These are phyloP conservation scores for Neogale vison DNA, from an alignment of 2,113 vertebrate species.

Conservation along the genomic window DNA sequence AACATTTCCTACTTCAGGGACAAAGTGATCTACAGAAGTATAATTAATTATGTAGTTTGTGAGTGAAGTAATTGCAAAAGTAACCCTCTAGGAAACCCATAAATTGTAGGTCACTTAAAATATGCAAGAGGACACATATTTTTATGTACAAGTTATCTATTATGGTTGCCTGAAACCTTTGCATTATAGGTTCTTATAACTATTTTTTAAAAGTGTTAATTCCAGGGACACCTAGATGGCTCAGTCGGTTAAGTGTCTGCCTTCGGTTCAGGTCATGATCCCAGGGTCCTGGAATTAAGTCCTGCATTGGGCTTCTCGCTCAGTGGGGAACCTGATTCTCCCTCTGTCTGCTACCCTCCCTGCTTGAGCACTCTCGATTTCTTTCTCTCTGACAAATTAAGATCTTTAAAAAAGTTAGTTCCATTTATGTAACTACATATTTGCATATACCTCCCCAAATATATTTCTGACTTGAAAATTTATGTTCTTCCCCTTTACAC, in stretches of 20 bases:
- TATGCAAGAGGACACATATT: background rate
- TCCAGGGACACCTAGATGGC: too few relatives aligned
- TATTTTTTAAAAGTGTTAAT: background rate
- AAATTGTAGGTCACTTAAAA: constrained; percentile 10
- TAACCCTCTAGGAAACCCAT: background rate
- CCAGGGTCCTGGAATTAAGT: too few relatives aligned
- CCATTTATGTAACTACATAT: background rate
- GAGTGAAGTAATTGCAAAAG: background rate
- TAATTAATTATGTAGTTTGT: background rate
- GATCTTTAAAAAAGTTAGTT: background rate
- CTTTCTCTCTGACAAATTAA: too few relatives aligned
- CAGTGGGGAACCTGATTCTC: too few relatives aligned
- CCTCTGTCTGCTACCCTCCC: too few relatives aligned
- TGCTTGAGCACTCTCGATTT: too few relatives aligned
- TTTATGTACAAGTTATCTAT: background rate
- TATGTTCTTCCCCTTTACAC: background rate
- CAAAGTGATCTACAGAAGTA: background rate
- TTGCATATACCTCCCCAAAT: background rate
- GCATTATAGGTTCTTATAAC: background rate
- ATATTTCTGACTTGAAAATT: constrained; percentile 27
- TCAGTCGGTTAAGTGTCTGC: too few relatives aligned
- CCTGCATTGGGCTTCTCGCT: too few relatives aligned
- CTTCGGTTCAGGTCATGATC: too few relatives aligned
- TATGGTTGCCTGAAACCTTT: background rate
- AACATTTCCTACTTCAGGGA: background rate